Conservation (phyloP, 2,113 vertebrate genomes). For the Loxodonta africana region DNA sequence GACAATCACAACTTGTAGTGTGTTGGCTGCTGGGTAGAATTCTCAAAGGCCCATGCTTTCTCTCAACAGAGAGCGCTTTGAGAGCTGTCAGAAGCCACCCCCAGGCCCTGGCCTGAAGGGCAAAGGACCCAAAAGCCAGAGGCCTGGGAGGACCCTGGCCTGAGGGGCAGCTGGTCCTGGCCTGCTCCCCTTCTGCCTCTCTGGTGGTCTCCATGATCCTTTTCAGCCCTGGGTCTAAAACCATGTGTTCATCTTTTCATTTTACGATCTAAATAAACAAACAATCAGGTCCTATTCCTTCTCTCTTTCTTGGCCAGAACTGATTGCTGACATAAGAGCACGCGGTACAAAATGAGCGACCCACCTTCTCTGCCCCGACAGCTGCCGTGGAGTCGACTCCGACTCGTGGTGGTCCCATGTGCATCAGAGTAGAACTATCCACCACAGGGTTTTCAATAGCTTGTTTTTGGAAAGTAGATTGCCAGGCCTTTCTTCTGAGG, state of each 20-base stretch:
- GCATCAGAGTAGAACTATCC: no score
- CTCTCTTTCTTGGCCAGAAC: background rate
- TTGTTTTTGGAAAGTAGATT: no score
- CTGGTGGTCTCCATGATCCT: accelerated
- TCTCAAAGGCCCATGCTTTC: background rate
- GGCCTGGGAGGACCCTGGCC: background rate
- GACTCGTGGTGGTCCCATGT: no score
- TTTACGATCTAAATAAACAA: background rate
- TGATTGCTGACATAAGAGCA: background rate
- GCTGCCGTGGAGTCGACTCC: no score
- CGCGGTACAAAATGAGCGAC: background rate
- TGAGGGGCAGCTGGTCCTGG: accelerated
- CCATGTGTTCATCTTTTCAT: background rate
- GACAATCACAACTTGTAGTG: conserved; percentile 20
- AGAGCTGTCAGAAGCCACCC: background rate
- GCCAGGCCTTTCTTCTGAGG: no score
- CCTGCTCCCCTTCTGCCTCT: background rate
- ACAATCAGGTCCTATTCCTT: background rate
- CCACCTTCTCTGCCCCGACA: no score
- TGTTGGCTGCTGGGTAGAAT: background rate
- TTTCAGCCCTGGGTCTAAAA: background rate
- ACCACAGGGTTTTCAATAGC: no score
- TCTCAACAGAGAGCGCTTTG: conserved; percentile 15
- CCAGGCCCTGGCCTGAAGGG: background rate
- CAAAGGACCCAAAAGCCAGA: accelerated